These are phyloP conservation scores for Phyllostomus hastatus DNA, from an alignment of 2,113 vertebrate species.

Conservation along the genomic window DNA sequence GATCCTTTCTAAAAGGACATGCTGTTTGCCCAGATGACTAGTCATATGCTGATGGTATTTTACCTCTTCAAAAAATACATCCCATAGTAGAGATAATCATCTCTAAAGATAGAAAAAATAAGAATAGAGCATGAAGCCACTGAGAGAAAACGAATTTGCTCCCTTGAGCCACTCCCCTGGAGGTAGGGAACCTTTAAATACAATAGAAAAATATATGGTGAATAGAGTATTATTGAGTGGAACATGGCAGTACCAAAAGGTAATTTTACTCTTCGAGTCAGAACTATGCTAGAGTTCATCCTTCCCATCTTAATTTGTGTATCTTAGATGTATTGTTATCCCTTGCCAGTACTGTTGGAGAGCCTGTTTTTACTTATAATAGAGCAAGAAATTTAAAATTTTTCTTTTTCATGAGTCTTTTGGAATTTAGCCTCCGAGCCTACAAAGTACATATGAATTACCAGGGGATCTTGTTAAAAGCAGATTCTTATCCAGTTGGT, in stretches of 20 bases:
- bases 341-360: background rate
- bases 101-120: background rate
- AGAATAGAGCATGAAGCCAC: background rate
- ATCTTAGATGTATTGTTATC: background rate
- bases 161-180: background rate
- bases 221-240: background rate
- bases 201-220: background rate
- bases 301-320: background rate
- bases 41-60: background rate
- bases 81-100: background rate
- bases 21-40: background rate
- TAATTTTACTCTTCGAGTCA: background rate
- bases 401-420: background rate
- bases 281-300: background rate
- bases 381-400: background rate
- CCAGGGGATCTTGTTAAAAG: background rate
- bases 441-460: background rate
- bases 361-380: background rate
- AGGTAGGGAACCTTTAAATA: background rate
- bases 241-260: background rate
- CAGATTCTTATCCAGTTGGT: background rate
- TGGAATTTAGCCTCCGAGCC: background rate
- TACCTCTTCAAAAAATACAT: background rate
- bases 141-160: background rate
- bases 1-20: background rate